Percentiles rank a stretch among this genome's conserved stretches.
Evolutionary conservation across 2,113 vertebrate species (phyloP).

Genomic region (Toxotes chatareus): DNA sequence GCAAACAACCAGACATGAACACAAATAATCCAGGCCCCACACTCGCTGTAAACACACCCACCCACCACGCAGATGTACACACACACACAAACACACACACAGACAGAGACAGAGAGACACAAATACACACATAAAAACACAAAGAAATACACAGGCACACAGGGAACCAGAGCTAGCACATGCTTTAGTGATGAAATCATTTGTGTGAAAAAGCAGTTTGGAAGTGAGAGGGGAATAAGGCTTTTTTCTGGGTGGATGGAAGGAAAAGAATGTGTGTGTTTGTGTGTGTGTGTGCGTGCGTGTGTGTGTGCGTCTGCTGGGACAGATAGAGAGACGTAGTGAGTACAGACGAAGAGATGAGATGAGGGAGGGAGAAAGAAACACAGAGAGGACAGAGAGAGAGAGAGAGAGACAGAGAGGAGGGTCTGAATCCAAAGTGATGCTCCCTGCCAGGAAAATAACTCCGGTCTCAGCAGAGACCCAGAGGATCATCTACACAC

Average conservation of each 20-base stretch:
- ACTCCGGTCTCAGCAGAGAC: slow-evolving; percentile 37
- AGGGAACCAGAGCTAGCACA: slow-evolving; percentile 29
- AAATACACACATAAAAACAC: slow-evolving; percentile 7
- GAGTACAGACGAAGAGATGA: slow-evolving; percentile 6
- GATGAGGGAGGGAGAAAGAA: slow-evolving; percentile 14
- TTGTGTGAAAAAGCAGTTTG: slow-evolving; percentile 36
- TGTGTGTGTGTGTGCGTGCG: slow-evolving; percentile 7
- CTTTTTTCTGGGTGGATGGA: slow-evolving; percentile 17
- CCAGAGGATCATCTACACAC: slow-evolving; percentile 9
- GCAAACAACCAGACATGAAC: slow-evolving; percentile 50
- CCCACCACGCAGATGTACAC: slow-evolving; percentile 9
- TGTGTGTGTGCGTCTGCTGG: background rate
- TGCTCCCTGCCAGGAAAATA: slow-evolving; percentile 38
- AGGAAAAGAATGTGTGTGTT: slow-evolving; percentile 10
- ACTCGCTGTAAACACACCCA: slow-evolving; percentile 42
- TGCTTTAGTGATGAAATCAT: slow-evolving; percentile 53
- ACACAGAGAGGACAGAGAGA: background rate
- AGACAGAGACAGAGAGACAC: background rate
- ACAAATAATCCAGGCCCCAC: slow-evolving; percentile 34
- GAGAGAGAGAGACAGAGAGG: slow-evolving; percentile 10
- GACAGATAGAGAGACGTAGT: background rate
- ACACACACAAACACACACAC: slow-evolving; percentile 16
- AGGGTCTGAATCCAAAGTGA: slow-evolving; percentile 32
- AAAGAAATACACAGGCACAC: slow-evolving; percentile 1
- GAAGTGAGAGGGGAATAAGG: slow-evolving; percentile 4